A percentile compares a stretch with the other conserved stretches of the same genome.
Conservation (phyloP, 2,113 vertebrate species). For the Arenaria interpres region DNA sequence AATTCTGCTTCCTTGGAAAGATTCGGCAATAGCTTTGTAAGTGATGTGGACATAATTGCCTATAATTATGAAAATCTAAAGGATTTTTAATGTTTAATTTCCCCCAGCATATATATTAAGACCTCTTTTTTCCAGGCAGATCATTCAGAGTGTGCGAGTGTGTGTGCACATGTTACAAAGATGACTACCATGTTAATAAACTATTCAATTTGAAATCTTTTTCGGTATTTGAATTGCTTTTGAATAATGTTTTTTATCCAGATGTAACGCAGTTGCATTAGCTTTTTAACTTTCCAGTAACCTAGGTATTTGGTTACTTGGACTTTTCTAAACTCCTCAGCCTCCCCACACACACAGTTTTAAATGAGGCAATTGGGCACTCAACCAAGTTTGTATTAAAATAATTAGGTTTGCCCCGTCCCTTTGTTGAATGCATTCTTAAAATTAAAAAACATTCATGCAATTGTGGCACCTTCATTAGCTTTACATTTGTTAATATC, state of each 20-base stretch:
- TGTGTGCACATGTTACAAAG: constrained; percentile 90
- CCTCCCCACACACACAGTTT: constrained; percentile 61
- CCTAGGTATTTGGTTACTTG: constrained; percentile 68
- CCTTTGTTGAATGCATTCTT: constrained; percentile 49
- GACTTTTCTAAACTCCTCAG: constrained; percentile 74
- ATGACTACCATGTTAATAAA: constrained; percentile 98
- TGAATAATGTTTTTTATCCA: constrained; percentile 81
- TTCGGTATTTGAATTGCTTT: constrained; percentile 86
- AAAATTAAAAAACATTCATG: constrained; percentile 48
- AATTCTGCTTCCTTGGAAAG: constrained; percentile 86
- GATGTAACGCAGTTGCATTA: constrained; percentile 79
- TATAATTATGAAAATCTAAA: constrained; percentile 83
- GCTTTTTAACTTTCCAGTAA: constrained; percentile 80
- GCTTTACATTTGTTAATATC: constrained; percentile 53
- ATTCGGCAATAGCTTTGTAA: constrained; percentile 87
- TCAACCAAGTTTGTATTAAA: constrained; percentile 67
- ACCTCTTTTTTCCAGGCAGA: constrained; percentile 79
- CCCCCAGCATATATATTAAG: constrained; percentile 79
- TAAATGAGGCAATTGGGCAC: constrained; percentile 73
- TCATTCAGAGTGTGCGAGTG: constrained; percentile 86
- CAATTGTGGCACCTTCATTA: constrained; percentile 65
- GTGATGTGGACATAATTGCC: constrained; percentile 91
- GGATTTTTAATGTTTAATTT: constrained; percentile 82
- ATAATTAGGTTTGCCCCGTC: constrained; percentile 44
- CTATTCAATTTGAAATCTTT: constrained; percentile 89